Evolutionary conservation across 1,140 invertebrate species (phyloP).

Genomic region (Drosophila nebulosa): DNA sequence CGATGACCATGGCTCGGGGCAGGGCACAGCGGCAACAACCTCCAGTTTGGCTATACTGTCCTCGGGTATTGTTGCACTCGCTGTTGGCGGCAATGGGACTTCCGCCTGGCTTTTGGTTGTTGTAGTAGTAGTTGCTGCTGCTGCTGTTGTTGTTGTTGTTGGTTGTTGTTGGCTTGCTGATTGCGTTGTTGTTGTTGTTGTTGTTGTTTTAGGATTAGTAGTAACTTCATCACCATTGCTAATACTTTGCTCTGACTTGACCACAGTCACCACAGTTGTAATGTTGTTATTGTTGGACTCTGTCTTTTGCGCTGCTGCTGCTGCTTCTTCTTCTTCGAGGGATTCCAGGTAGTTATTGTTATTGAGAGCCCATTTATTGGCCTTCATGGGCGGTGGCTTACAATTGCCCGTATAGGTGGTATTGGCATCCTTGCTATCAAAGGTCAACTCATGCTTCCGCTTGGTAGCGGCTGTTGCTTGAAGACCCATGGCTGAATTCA

Average conservation of each 20-base stretch:
- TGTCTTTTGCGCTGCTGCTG: slow-evolving; percentile 18
- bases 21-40: slow-evolving; percentile 70
- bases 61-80: slow-evolving; percentile 74
- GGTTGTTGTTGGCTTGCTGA: neutral
- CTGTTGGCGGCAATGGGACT: slow-evolving; percentile 72
- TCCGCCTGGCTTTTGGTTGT: slow-evolving; percentile 53
- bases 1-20: slow-evolving; percentile 62
- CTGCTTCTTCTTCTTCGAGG: slow-evolving; percentile 55
- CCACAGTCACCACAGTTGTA: slow-evolving; percentile 26
- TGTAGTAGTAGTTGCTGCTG: neutral
- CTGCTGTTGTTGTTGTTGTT: slow-evolving; percentile 15
- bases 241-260: slow-evolving; percentile 52
- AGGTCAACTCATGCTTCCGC: slow-evolving; percentile 84
- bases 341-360: slow-evolving; percentile 79
- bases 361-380: slow-evolving; percentile 81
- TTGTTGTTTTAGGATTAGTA: slow-evolving; percentile 19
- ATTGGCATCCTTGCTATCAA: slow-evolving; percentile 74
- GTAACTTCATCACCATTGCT: slow-evolving; percentile 80
- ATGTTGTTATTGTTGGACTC: slow-evolving; percentile 60
- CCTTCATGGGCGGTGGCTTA: slow-evolving; percentile 81
- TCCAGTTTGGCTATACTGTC: slow-evolving; percentile 82
- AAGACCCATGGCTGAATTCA: slow-evolving; percentile 89
- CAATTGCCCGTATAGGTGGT: slow-evolving; percentile 74
- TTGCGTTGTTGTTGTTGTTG: neutral
- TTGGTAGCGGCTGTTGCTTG: slow-evolving; percentile 86